These are phyloP conservation scores for Myathropa florea DNA, from an alignment of 2,888 invertebrate genomes.

Conservation along the genomic window DNA sequence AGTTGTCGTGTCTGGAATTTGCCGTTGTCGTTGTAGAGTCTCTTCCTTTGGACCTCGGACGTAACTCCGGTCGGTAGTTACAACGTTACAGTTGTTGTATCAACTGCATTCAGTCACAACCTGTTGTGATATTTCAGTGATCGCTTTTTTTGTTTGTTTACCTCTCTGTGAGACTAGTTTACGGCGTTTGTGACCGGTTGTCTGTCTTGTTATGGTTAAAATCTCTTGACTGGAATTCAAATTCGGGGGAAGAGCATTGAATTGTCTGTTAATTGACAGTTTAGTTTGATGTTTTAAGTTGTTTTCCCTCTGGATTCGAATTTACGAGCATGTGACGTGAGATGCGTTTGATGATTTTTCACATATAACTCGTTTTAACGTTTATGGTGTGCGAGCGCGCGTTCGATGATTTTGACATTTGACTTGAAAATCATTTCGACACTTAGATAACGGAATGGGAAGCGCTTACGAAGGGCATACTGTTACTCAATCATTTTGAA, in stretches of 20 bases:
- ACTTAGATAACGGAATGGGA: neutral
- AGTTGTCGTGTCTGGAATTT: conserved; percentile 10
- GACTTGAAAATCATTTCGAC: neutral
- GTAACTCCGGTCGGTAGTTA: conserved; percentile 17
- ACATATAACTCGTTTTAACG: neutral
- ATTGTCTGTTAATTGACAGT: conserved; percentile 66
- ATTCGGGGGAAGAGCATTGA: conserved; percentile 69
- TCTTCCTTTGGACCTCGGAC: conserved; percentile 56
- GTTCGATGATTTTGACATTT: neutral
- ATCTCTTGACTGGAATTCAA: conserved; percentile 71
- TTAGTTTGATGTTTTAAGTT: conserved; percentile 52
- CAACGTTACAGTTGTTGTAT: conserved; percentile 39
- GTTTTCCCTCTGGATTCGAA: neutral
- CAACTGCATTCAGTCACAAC: conserved; percentile 50
- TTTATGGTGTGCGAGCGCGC: no score
- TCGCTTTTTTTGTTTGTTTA: neutral
- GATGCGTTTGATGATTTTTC: neutral
- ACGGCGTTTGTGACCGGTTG: conserved; percentile 49
- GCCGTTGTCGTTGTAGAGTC: conserved; percentile 22
- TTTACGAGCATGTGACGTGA: neutral
- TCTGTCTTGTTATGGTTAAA: conserved; percentile 61
- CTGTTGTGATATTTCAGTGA: conserved; percentile 59
- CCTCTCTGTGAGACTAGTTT: conserved; percentile 30
- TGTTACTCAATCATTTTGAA: no score
- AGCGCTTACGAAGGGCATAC: neutral